Evolutionary conservation across 2,888 invertebrate species (phyloP).

Genomic region (Pseudanteris insignis): DNA sequence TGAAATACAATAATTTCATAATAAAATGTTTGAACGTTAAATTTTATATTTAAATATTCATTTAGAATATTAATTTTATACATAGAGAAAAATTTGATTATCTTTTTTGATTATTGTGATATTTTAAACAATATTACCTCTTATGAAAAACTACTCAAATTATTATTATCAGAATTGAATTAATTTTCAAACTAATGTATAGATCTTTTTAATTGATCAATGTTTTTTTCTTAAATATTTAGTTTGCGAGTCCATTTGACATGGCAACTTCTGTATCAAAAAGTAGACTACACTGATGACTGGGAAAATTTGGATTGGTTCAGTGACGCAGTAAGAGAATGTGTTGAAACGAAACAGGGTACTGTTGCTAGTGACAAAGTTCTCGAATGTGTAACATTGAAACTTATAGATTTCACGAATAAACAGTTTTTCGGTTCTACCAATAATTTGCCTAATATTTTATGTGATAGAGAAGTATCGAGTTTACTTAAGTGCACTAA

Average conservation of each 20-base stretch:
- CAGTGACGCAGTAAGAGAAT: constrained; percentile 52
- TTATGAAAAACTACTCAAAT: too few species aligned
- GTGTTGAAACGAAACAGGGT: constrained; percentile 51
- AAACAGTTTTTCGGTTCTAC: constrained; percentile 23
- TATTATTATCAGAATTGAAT: too few species aligned
- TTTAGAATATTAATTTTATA: too few species aligned
- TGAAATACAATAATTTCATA: too few species aligned
- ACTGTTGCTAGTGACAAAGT: constrained; percentile 49
- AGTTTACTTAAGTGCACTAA: constrained; percentile 24
- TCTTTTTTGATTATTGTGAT: too few species aligned
- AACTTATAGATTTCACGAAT: constrained; percentile 48
- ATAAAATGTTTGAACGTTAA: too few species aligned
- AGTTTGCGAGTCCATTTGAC: constrained; percentile 54
- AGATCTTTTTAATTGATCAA: too few species aligned
- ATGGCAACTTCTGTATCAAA: constrained; percentile 53
- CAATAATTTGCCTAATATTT: background rate
- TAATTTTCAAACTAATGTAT: too few species aligned
- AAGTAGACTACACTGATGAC: constrained; percentile 51
- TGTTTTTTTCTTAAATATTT: background rate
- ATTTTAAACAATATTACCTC: too few species aligned
- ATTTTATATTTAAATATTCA: too few species aligned
- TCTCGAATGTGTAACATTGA: constrained; percentile 53
- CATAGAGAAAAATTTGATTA: too few species aligned
- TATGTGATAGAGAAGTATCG: constrained; percentile 24
- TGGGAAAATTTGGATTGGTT: constrained; percentile 61